Base-by-base conservation (phyloP, 2,888 invertebrate genomes). In the Thumatha senex region DNA sequence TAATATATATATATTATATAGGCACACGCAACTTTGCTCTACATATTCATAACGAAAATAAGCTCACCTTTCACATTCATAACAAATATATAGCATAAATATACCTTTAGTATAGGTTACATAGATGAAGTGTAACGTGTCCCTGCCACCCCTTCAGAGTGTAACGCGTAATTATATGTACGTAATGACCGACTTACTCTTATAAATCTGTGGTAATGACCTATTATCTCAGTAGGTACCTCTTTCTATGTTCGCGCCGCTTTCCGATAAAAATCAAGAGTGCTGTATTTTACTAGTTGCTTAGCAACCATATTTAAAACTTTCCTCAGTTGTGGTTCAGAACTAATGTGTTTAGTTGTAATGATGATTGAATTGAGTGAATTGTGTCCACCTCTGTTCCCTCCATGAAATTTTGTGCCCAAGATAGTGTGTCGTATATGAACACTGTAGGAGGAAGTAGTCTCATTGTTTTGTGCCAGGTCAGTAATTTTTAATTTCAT, bases 301-400 rank as follows among this genome's bases (percentile, higher is more conserved):
- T 59, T 72, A 67, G 86, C 81, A 78, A 88, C 89, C 40, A 40
- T 45, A 56, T 67, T 74, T 67, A 78, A 80, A 81, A 80, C 80
- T 76, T 51, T 56, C 42, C 43, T 40, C 52, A 44, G 58, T 56
- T 51, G 58, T 67, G 59, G 66, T 51, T 56, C 62, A 66, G 59
- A 58, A 39, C 61, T 61, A 61, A 71, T 74, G 72, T 58, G 56
- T 63, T 56, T 62, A 61, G 56, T 74, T 58, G 48, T 54, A 70
- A 72, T 69, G 60, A 82, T 81, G 84, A 68, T 61, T 66, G 61
- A 74, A 68, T 56, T 58, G 48, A 63, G 61, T 63, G 58, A 66
- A 65, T 73, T 76, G 64, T 74, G 76, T 55, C 73, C 74, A 53
- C 60, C 70, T 0, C 74, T 68, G 61, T 84, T 81, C 76, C 88